phyloP scores from a whole-genome alignment of 2,113 vertebrate species.

The Myotis yumanensis region DNA sequence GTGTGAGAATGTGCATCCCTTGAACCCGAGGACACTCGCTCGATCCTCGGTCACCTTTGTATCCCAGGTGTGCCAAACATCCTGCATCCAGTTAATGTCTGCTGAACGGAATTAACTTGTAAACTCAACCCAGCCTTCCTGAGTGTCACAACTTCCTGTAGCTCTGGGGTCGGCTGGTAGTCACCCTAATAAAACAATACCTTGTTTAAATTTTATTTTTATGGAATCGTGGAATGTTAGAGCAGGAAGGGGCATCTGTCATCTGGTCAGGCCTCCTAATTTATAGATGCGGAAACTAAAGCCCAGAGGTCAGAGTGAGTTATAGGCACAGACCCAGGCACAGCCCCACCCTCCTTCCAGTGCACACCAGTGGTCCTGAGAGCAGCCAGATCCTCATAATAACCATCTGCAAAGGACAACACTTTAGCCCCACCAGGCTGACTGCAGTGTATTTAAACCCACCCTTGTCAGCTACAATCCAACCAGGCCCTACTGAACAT shows the following conservation, averaged over 20 bases:
- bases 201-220: slow-evolving; percentile 3
- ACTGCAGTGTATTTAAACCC: neutral
- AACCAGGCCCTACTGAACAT: neutral
- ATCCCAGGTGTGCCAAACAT: neutral
- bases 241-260: neutral
- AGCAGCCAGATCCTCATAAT: neutral
- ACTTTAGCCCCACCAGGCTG: neutral
- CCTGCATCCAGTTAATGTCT: neutral
- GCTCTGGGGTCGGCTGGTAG: neutral
- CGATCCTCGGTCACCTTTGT: neutral
- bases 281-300: neutral
- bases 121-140: neutral
- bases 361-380: neutral
- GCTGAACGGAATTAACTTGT: neutral
- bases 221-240: neutral
- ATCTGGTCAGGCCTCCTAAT: neutral
- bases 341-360: neutral
- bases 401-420: neutral
- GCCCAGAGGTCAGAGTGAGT: neutral
- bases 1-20: neutral
- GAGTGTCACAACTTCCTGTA: neutral
- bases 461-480: neutral
- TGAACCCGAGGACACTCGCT: neutral
- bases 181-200: neutral
- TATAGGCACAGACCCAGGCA: neutral